Evolutionary conservation across 1,140 invertebrate genomes (phyloP), one percentile per base, ranked within the genome.

Genomic region (Trypoxylus dichotomus): DNA sequence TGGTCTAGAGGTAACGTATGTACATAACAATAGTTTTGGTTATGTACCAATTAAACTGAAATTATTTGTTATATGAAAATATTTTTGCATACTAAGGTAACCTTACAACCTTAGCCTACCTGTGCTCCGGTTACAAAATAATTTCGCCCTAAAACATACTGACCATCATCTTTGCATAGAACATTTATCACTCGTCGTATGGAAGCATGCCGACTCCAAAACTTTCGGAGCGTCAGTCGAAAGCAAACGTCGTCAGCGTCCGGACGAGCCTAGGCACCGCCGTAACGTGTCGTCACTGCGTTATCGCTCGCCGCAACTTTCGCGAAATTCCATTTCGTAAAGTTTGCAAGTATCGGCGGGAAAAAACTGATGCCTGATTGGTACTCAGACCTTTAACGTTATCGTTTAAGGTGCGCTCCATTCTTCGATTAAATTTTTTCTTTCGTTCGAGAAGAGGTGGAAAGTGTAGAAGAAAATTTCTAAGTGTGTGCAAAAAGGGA

Each of bases 161-260:
- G 13, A 68, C 60, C 8, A 68, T 10, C 27, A 68, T 29, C 27
- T 68, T 68, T 68, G 47, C 24, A 68, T 29, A 68, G 60, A 13
- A 27, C 60, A 24, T 68, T 68, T 68, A 68, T 68, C 60, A 68
- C 60, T 24, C 60, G 60, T 68, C 19, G 60, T 24, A 68, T 29
- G 11, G 25, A 68, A 29, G 24, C 60, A 68, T 68, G 27, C 60
- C 60, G 60, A 13, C 60, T 25, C 60, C 60, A 68, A 68, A 68
- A 68, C 0, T 68, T 68, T 68, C 21, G 60, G 21, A 68, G 60
- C 60, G 60, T 24, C 60, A 68, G 60, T 68, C 27, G 24, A 68
- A 68, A 68, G 60, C 60, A 68, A 68, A 24, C 60, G 60, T 68
- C 60, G 60, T 24, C 24, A 29, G 60, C 60, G 60, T 68, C 60